Base-by-base conservation (phyloP, 1,140 invertebrate genomes). In the Macrotrachela quadricornifera region DNA sequence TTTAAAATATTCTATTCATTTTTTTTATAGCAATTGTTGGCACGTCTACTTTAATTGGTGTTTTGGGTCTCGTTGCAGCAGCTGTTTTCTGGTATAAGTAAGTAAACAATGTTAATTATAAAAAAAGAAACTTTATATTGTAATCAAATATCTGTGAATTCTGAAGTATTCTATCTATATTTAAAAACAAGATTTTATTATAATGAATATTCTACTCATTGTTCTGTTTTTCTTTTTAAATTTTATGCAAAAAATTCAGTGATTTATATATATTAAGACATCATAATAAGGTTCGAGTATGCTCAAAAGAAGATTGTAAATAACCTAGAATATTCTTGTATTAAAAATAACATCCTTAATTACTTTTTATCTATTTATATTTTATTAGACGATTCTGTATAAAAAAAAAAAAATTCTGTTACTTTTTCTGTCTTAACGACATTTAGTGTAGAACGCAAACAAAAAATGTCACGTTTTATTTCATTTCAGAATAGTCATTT, bases 41-140 rank as follows among this genome's bases (percentile, higher is more conserved):
- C 18, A 73, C 65, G 36, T 72, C 70, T 53, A 73, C 69, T 59
- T 64, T 71, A 6, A 66, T 68, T 14, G 70, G 68, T 8, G 67
- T 75, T 30, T 75, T 82, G 57, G 78, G 76, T 0, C 63, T 83
- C 1, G 70, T 81, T 30, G 79, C 78, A n/a, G 76, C 82, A 46
- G 79, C 75, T 14, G 76, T 82, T 51, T 81, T 80, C 62, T 82
- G 79, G 76, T 83, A 80, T 71, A 80, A 75, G 79, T 80, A 71
- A 77, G 78, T 57, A 39, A n/a, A 49, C 41, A 14, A 41, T 36
- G 37, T 12, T 39, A 9, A 51, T 45, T 41, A n/a, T 15, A n/a
- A 36, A 40, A 37, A 30, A 42, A 18, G 30, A 18, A 21, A n/a
- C 16, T 36, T 0, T 52, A 45, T 30, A 30, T n/a, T 46, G 46